Percentiles rank a stretch among this genome's conserved stretches.
These are phyloP conservation scores for Bubo blakistoni DNA, from an alignment of 2,113 vertebrate genomes.

Conservation along the genomic window DNA sequence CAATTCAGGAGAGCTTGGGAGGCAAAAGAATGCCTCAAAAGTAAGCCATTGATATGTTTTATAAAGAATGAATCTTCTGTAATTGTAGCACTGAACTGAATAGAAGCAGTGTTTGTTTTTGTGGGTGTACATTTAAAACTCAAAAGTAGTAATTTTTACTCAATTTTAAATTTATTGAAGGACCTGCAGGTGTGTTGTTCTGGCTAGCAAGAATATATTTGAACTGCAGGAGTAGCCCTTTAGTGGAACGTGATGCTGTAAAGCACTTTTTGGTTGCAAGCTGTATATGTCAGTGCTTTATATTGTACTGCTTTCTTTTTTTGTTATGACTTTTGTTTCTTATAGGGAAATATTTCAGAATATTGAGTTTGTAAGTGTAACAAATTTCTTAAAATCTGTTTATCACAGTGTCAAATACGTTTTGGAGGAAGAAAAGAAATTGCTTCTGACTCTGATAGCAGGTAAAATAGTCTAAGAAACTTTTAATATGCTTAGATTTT, in stretches of 20 bases:
- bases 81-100: not conserved
- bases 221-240: not conserved
- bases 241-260: not conserved
- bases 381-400: not conserved
- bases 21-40: not conserved
- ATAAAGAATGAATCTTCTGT: not conserved
- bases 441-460: conserved; percentile 97
- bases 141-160: not conserved
- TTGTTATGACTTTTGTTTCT: not conserved
- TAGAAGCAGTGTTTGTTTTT: not conserved
- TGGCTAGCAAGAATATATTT: not conserved
- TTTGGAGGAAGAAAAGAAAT: conserved; percentile 99
- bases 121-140: not conserved
- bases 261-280: not conserved
- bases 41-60: not conserved
- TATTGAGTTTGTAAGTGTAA: not conserved
- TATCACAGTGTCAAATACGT: conserved; percentile 93
- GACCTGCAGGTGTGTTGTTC: not conserved
- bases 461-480: conserved; percentile 73
- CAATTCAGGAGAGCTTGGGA: not conserved
- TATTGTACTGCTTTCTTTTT: not conserved
- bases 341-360: not conserved
- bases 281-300: not conserved
- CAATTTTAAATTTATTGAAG: not conserved
- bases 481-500: not conserved